Conservation (phyloP, 2,113 vertebrate species). For the Leptocoma aspasia region DNA sequence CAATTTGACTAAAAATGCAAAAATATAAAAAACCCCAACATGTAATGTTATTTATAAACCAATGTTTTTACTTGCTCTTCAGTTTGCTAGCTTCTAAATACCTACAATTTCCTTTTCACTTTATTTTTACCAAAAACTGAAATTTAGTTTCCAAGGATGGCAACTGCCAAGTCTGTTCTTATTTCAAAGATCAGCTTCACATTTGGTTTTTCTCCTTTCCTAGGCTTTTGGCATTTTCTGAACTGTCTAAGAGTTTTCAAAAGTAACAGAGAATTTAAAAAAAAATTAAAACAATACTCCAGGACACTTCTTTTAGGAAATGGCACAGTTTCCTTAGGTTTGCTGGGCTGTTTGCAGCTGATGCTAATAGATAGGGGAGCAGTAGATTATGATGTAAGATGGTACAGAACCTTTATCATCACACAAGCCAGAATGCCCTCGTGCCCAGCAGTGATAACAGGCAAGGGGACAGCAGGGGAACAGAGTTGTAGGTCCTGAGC, state of each 20-base stretch:
- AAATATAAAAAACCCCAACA: neutral
- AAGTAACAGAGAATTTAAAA: neutral
- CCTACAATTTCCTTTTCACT: neutral
- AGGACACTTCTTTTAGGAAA: neutral
- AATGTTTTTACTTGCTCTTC: neutral
- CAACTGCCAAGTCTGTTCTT: neutral
- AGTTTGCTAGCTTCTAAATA: neutral
- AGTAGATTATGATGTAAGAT: neutral
- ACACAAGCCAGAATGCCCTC: neutral
- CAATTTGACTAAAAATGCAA: neutral
- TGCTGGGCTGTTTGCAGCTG: neutral
- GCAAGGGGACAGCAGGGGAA: neutral
- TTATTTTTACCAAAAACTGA: neutral
- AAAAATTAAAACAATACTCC: neutral
- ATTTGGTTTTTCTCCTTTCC: neutral
- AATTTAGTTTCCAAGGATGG: neutral
- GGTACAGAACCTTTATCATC: neutral
- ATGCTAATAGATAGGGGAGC: neutral
- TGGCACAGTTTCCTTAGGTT: neutral
- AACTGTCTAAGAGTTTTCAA: neutral
- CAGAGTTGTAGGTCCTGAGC: neutral
- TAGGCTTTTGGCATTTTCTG: neutral
- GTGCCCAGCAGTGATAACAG: neutral
- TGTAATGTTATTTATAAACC: neutral
- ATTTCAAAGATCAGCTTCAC: neutral